A percentile compares a stretch with the other conserved stretches of the same genome.
phyloP scores from a whole-genome alignment of 2,797 vertebrate species.

The Coregonus ussuriensis region DNA sequence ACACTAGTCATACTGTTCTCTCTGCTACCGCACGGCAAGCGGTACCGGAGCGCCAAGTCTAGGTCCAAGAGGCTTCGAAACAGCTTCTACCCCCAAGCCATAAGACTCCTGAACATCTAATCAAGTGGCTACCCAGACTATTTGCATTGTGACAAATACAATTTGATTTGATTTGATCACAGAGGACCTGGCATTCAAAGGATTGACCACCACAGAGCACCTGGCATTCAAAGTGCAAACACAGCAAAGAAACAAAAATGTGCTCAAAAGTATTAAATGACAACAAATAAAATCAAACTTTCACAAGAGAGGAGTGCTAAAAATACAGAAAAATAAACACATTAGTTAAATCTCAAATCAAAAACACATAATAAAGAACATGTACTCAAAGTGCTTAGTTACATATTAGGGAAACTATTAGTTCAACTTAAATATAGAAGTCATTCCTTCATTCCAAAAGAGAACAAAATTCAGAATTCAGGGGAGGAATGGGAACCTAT shows the following conservation, averaged over 20 bases:
- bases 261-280: not conserved
- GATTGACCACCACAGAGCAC: conserved; percentile 28
- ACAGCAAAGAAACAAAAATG: conserved; percentile 45
- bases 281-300: not conserved
- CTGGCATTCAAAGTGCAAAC: conserved; percentile 43
- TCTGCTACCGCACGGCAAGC: too few species aligned
- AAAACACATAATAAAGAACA: not conserved
- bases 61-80: too few species aligned
- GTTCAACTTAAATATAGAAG: not conserved
- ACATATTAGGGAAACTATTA: not conserved
- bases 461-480: not conserved
- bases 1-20: too few species aligned
- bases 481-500: not conserved
- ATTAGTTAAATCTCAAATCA: not conserved
- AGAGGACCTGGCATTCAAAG: conserved; percentile 32
- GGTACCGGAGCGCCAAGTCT: too few species aligned
- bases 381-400: not conserved
- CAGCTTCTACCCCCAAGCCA: too few species aligned
- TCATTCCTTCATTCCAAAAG: not conserved
- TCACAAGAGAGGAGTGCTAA: not conserved
- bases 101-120: too few species aligned
- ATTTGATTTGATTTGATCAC: not conserved
- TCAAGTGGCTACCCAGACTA: too few species aligned
- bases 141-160: too few species aligned
- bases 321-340: too few species aligned